Base-by-base conservation (phyloP, 2,797 vertebrate species). In the Enteromius treurensis region DNA sequence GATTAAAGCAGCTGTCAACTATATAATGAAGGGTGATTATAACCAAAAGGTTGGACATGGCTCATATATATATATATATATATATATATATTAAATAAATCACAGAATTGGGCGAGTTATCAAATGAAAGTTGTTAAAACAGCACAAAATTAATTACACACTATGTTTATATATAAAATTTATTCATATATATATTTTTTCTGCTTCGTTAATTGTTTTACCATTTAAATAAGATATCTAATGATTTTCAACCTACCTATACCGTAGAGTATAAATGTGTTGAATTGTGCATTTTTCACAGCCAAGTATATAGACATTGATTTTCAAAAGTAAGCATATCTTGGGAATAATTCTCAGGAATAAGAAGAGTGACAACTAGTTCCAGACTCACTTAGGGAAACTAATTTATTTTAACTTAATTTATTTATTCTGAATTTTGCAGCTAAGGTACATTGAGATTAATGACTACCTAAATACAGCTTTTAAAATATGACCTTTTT, bases 341-440 rank as follows among this genome's bases (percentile, higher is more conserved):
- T 14, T 65, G 62, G 7, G 49, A 75, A 37, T 37, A 75, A 55
- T 37, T 55, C 13, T 55, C 19, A 34, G 19, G 19, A 75, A 15
- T 37, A 37, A 23, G 34, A 75, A 14, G 4, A 51, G 47, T 74
- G 11, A 75, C 49, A 55, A 34, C 10, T 51, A 53, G 10, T 3
- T 11, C 19, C 10, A 7, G 71, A n/a, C 29, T 34, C 34, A 4
- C 21, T 13, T n/a, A 74, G 4, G 13, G 7, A 4, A 74, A n/a
- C 58, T 14, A n/a, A n/a, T n/a, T n/a, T n/a, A n/a, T n/a, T n/a
- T n/a, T n/a, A n/a, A n/a, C n/a, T 13, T 21, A 42, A 60, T 71
- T 47, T 8, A 71, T 58, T 60, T 80, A 80, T 80, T 60, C 7
- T 17, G 8, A 34, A 73, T 81, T 62, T 42, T 62, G 11, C 32